Conservation (phyloP, 1,140 invertebrate genomes). For the Zophobas atratus region DNA sequence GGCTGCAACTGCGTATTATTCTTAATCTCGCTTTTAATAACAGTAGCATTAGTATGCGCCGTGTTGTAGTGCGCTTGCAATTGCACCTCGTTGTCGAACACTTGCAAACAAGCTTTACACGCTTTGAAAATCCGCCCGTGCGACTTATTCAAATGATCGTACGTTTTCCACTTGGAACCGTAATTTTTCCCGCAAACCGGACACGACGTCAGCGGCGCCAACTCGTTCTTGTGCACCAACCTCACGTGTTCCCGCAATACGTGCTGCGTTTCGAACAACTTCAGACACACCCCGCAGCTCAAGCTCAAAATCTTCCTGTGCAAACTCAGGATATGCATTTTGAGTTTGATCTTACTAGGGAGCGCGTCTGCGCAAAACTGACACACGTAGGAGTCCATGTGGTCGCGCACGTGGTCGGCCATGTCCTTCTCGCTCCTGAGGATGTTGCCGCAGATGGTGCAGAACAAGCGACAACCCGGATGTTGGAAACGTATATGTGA, state of each 20-base stretch:
- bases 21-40: constrained; percentile 11
- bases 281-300: constrained; percentile 74
- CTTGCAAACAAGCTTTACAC: constrained; percentile 74
- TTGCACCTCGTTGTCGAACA: constrained; percentile 71
- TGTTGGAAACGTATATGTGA: constrained; percentile 74
- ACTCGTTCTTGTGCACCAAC: constrained; percentile 69
- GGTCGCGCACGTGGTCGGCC: constrained; percentile 71
- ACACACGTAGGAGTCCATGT: constrained; percentile 72
- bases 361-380: constrained; percentile 76
- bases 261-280: constrained; percentile 72
- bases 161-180: constrained; percentile 75
- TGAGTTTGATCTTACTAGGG: constrained; percentile 73
- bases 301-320: constrained; percentile 73
- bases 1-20: constrained; percentile 8
- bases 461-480: constrained; percentile 72
- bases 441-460: constrained; percentile 72
- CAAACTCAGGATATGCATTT: constrained; percentile 74
- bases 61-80: constrained; percentile 70
- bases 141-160: constrained; percentile 75
- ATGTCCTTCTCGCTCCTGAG: constrained; percentile 73
- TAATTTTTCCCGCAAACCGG: constrained; percentile 76
- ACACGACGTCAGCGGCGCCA: constrained; percentile 72
- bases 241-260: constrained; percentile 74
- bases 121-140: constrained; percentile 74
- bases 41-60: constrained; percentile 62